These are phyloP conservation scores for Centruroides sculpturatus DNA, from an alignment of 1,140 invertebrate genomes.

Conservation along the genomic window DNA sequence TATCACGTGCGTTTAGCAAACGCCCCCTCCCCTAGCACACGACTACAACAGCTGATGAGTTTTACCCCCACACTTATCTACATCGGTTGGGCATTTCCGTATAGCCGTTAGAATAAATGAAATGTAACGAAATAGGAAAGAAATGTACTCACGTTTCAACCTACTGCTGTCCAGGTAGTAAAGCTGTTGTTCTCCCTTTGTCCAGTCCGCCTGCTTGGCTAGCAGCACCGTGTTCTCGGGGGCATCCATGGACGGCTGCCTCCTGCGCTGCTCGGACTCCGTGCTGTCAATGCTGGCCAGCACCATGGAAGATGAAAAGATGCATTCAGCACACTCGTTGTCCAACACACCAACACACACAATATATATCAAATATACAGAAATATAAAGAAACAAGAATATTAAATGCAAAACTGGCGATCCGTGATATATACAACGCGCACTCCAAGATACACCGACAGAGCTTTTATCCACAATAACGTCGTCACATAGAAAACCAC, in stretches of 20 bases:
- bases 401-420: too few species aligned
- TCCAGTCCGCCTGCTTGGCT: constrained; percentile 34
- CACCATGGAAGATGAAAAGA: constrained; percentile 13
- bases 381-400: too few species aligned
- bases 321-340: too few species aligned
- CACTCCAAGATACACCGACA: too few species aligned
- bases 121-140: neutral
- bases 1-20: neutral
- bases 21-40: neutral
- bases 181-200: constrained; percentile 54
- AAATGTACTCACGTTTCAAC: constrained; percentile 45
- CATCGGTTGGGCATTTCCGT: neutral
- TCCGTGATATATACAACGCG: too few species aligned
- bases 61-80: neutral
- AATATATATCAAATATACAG: too few species aligned
- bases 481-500: too few species aligned
- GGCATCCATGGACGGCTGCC: constrained; percentile 16
- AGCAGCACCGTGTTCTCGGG: constrained; percentile 27
- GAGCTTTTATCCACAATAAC: too few species aligned
- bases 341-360: too few species aligned
- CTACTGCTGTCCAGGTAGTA: constrained; percentile 54
- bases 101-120: neutral
- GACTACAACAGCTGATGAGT: constrained; percentile 1
- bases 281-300: constrained; percentile 10
- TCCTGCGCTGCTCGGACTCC: neutral